Evolutionary conservation across 2,113 vertebrate genomes (phyloP).

Genomic region (Atractosteus spatula): DNA sequence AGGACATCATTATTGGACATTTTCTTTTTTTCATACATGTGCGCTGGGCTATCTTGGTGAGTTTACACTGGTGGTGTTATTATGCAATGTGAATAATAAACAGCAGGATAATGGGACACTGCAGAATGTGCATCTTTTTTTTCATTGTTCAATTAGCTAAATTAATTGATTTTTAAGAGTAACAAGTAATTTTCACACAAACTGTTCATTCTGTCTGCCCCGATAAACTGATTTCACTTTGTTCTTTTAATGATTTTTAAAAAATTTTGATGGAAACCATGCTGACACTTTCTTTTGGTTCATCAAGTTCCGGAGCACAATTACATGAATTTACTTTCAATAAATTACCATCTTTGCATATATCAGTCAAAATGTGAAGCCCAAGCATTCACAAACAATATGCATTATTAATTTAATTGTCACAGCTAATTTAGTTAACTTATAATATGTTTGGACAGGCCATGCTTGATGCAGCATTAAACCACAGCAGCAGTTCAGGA

Average conservation of each 20-base stretch:
- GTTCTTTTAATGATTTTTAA: constrained; percentile 71
- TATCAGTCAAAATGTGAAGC: constrained; percentile 92
- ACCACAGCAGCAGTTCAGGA: not conserved
- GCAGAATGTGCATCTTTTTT: constrained; percentile 61
- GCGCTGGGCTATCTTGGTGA: constrained; percentile 60
- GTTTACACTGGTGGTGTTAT: constrained; percentile 57
- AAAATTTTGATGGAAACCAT: constrained; percentile 82
- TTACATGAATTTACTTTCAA: constrained; percentile 96
- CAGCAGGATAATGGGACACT: constrained; percentile 55
- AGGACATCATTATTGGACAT: not conserved
- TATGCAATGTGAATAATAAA: constrained; percentile 51
- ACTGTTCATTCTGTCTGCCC: constrained; percentile 59
- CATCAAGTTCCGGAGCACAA: constrained; percentile 87
- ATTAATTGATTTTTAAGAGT: constrained; percentile 1
- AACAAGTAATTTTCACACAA: constrained; percentile 57
- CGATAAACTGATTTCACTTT: constrained; percentile 68
- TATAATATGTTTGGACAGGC: constrained; percentile 70
- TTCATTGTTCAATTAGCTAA: constrained; percentile 1
- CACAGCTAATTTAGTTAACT: constrained; percentile 77
- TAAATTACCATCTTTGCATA: constrained; percentile 97
- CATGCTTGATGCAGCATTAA: constrained; percentile 6
- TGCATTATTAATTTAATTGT: constrained; percentile 95
- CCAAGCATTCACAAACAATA: constrained; percentile 92
- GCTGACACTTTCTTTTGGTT: constrained; percentile 91
- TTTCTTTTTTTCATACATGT: constrained; percentile 56